Percentiles rank a stretch among this genome's conserved stretches.
These are phyloP conservation scores for Pelecanus crispus DNA, from an alignment of 2,113 vertebrate species.

Conservation along the genomic window DNA sequence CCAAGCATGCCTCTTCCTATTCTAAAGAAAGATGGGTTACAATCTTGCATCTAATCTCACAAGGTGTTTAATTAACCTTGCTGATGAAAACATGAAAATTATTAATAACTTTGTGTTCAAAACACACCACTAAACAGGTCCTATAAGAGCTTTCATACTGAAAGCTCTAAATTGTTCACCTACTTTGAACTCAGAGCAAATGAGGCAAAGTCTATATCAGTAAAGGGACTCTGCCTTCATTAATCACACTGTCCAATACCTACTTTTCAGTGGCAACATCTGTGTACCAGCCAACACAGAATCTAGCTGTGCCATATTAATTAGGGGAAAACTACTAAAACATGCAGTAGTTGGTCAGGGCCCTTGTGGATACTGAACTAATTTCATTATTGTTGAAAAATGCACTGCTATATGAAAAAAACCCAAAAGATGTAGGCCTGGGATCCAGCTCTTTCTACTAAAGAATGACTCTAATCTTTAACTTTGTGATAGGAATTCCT, in stretches of 20 bases:
- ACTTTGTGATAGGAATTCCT: neutral
- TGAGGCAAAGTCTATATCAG: neutral
- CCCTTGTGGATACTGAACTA: neutral
- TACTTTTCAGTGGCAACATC: neutral
- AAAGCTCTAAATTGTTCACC: neutral
- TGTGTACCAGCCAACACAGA: neutral
- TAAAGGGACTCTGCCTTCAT: constrained; percentile 18
- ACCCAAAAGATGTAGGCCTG: neutral
- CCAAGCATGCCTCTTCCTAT: neutral
- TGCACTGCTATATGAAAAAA: neutral
- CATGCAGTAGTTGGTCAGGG: neutral
- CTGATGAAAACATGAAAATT: constrained; percentile 38
- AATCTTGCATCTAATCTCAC: neutral
- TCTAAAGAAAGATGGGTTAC: constrained; percentile 1
- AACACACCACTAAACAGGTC: neutral
- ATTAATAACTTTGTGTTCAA: constrained; percentile 23
- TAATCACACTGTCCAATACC: constrained; percentile 20
- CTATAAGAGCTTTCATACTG: neutral
- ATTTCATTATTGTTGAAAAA: neutral
- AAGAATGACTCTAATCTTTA: neutral
- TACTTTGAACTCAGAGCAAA: constrained; percentile 37
- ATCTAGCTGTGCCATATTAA: neutral
- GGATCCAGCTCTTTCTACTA: neutral
- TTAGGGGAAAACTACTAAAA: neutral
- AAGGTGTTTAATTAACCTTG: constrained; percentile 45